Base-by-base conservation (phyloP, 2,888 invertebrate genomes). In the Parasteatoda lunata region DNA sequence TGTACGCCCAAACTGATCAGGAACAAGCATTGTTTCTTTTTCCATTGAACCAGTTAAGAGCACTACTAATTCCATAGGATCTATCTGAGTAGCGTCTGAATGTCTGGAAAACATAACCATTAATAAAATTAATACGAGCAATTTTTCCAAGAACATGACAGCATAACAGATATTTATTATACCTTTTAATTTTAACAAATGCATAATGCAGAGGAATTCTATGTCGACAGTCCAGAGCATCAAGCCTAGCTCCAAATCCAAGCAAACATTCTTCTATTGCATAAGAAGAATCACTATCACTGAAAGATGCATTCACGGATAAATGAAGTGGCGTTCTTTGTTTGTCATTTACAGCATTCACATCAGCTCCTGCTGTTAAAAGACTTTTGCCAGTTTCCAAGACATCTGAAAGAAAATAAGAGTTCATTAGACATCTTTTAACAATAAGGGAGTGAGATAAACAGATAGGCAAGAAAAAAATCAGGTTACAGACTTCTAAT, bases 151-250 rank as follows among this genome's bases (percentile, higher is more conserved):
- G 30, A 15, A 9, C 15, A 68, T 15, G 13, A 4, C n/a, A 30
- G 11, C 54, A 49, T 13, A 78, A 77, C 47, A 15, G 1, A 71
- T 59, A 75, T 66, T 30, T 4, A 77, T 13, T 88, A 70, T 90
- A 91, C 89, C 89, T 90, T 54, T 90, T 90, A 75, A 91, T 91
- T 88, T 92, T 92, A 11, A 91, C 90, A 90, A 93, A 93, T 4
- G 92, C 92, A 90, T 93, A 93, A 90, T 93, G 93, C 45, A 93
- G 90, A 5, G 93, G 92, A 48, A 92, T 90, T 73, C 93, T 90
- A 7, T 91, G 91, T 7, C 90, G 89, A 15, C 89, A 90, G 87
- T 92, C 92, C 79, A 90, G 90, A 7, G 90, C 90, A 84, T 92
- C 91, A 7, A 91, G 89, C 88, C 92, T 90, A 5, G 92, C 92